These are phyloP conservation scores for Luidia sarsii DNA, from an alignment of 53 echinoderm and acorn worm genomes.

Conservation along the genomic window DNA sequence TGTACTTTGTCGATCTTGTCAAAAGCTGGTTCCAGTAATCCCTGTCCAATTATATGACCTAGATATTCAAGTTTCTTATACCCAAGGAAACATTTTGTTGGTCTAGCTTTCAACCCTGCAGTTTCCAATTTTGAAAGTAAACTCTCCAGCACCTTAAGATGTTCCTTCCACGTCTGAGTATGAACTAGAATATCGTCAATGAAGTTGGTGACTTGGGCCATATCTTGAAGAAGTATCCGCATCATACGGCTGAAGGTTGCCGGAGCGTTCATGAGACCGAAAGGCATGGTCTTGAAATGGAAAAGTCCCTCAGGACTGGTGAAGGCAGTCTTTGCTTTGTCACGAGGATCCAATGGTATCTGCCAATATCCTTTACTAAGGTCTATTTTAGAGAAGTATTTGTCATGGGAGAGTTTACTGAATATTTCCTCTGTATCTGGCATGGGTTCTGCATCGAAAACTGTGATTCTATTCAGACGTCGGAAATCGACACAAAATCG, in stretches of 20 bases:
- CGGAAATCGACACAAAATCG: conserved; percentile 37
- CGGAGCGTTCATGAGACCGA: no score
- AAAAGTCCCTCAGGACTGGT: conserved; percentile 53
- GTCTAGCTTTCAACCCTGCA: background rate
- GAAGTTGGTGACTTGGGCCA: conserved; percentile 1
- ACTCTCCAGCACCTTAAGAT: background rate
- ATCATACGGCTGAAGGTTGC: no score
- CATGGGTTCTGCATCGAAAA: conserved; percentile 39
- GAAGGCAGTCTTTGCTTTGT: conserved; percentile 32
- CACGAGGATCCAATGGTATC: conserved; percentile 16
- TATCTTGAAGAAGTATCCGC: background rate
- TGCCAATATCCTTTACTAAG: conserved; percentile 40
- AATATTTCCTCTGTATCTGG: conserved; percentile 26
- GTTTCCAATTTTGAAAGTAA: background rate
- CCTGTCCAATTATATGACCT: conserved; percentile 2
- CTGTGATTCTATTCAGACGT: background rate
- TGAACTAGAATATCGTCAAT: background rate
- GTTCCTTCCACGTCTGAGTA: background rate
- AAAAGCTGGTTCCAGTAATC: background rate
- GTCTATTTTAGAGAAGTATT: conserved; percentile 35
- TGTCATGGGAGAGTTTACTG: conserved; percentile 22
- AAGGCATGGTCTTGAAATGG: conserved; percentile 12
- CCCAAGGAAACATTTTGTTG: conserved; percentile 11
- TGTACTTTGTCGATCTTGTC: background rate
- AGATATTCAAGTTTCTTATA: background rate